A percentile compares a stretch with the other conserved stretches of the same genome.
phyloP scores from a whole-genome alignment of 2,113 vertebrate species.

The Actenoides hombroni region DNA sequence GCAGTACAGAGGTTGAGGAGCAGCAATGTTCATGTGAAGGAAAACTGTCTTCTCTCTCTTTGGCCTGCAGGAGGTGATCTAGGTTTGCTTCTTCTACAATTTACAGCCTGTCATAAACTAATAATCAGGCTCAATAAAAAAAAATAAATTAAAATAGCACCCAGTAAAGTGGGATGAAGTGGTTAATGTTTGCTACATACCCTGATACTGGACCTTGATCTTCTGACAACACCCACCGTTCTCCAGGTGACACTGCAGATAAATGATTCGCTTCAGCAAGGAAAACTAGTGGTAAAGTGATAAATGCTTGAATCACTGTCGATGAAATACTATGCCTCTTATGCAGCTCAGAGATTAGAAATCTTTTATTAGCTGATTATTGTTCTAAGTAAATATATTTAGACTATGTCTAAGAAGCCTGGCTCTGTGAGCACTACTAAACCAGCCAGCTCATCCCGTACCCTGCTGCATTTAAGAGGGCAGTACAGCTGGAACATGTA shows the following conservation, averaged over 20 bases:
- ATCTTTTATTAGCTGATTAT: background rate
- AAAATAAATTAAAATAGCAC: background rate
- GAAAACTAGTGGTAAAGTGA: conserved; percentile 53
- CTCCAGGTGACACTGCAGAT: conserved; percentile 24
- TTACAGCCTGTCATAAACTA: background rate
- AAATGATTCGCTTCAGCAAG: conserved; percentile 2
- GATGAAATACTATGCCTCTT: background rate
- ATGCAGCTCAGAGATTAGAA: background rate
- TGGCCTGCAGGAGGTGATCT: conserved; percentile 35
- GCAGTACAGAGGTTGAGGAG: background rate
- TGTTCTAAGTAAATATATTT: background rate
- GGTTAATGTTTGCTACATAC: conserved; percentile 66
- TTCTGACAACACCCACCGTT: conserved; percentile 19
- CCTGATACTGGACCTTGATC: conserved; percentile 63
- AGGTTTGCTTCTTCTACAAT: background rate
- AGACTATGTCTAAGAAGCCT: background rate
- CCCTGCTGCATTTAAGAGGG: background rate
- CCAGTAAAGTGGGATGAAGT: background rate
- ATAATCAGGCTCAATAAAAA: conserved; percentile 24
- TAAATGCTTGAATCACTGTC: background rate
- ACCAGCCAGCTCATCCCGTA: background rate
- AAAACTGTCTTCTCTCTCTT: background rate
- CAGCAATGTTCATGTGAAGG: background rate
- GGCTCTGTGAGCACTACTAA: background rate
- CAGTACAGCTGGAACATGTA: background rate